Base-by-base conservation (phyloP, 2,113 vertebrate genomes). In the Casuarius casuarius region DNA sequence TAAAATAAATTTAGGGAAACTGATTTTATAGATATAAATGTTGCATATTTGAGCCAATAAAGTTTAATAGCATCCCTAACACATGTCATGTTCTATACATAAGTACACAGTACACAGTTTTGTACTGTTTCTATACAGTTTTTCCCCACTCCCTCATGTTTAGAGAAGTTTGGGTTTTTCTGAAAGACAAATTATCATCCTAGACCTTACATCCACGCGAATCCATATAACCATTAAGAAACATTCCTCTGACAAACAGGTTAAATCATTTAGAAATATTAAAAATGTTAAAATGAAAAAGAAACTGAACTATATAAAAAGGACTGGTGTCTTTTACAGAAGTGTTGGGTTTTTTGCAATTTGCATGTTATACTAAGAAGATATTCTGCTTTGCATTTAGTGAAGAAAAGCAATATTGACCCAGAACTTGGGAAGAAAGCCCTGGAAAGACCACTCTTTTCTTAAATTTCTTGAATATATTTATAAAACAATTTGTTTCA, bases 161-260 rank as follows among this genome's bases (percentile, higher is more conserved):
- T 6, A 80, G 26, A 54, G 10, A 31, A 80, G 76, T 59, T 28
- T 73, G 4, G 25, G 9, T 2, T 31, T 31, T 87, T 61, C 80
- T 86, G 31, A 75, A 91, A 80, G 21, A 94, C 7, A 76, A 84
- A 25, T 66, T 83, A 74, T 85, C 42, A 83, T 31, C 11, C 15
- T n/a, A 35, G 25, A 52, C 21, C 19, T 28, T 11, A 91, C 86
- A 74, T 65, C 46, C 46, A 87, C 7, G 14, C 7, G 33, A 67
- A 89, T 87, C 59, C 51, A 62, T 62, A 38, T 42, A 92, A 56
- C 66, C 61, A 79, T 46, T 71, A 80, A 88, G 56, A 89, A 80
- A 75, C 12, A 26, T 89, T 95, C 67, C 94, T 95, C 80, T 84
- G n/a, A 93, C 5, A 48, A 92, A 90, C 6, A 88, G 40, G 33